Evolutionary conservation across 2,113 vertebrate genomes (phyloP).

Genomic region (Neogale vison): DNA sequence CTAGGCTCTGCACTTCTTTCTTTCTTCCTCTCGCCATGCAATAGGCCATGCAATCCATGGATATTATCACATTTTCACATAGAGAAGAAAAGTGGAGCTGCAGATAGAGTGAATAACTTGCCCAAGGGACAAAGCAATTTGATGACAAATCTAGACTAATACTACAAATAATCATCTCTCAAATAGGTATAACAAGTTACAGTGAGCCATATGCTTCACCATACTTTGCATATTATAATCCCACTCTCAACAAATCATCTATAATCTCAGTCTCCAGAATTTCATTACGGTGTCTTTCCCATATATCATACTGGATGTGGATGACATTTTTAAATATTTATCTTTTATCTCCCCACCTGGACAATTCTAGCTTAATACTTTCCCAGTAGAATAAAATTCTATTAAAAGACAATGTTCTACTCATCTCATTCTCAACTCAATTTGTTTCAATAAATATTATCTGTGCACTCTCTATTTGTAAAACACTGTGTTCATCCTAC

Average conservation of each 20-base stretch:
- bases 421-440: neutral
- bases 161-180: neutral
- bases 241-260: neutral
- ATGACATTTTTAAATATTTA: neutral
- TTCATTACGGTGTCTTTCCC: neutral
- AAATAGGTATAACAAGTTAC: neutral
- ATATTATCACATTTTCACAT: neutral
- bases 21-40: neutral
- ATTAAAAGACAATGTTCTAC: neutral
- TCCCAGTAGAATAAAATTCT: neutral
- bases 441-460: neutral
- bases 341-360: neutral
- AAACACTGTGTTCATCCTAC: neutral
- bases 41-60: neutral
- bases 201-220: neutral
- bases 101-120: neutral
- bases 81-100: neutral
- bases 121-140: neutral
- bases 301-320: neutral
- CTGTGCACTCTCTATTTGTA: neutral
- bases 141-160: neutral
- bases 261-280: neutral
- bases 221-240: neutral
- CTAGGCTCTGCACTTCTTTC: neutral
- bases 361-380: neutral